Conservation (phyloP, 1,140 invertebrate genomes). For the Scaptomyza montana region DNA sequence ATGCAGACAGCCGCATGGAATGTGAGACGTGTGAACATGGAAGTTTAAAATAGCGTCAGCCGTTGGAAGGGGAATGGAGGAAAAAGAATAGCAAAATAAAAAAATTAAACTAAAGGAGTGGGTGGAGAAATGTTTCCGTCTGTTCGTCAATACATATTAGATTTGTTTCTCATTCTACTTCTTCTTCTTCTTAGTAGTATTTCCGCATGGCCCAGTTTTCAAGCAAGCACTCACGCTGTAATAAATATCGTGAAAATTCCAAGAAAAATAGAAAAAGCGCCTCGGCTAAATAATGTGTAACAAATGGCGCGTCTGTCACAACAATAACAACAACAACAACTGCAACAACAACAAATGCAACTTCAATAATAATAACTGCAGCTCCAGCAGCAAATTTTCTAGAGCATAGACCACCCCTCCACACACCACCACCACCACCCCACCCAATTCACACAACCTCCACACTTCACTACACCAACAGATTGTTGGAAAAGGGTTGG, state of each 20-base stretch:
- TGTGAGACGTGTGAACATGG: constrained; percentile 36
- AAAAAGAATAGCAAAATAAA: neutral
- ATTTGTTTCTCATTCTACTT: neutral
- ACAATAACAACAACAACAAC: constrained; percentile 44
- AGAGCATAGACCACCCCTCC: constrained; percentile 16
- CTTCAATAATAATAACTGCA: constrained; percentile 34
- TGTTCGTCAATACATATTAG: constrained; percentile 39
- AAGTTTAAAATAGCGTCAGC: constrained; percentile 29
- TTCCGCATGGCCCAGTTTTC: constrained; percentile 69
- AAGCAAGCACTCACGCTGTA: constrained; percentile 42
- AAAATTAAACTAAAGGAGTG: too few species aligned
- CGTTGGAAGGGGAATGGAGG: too few species aligned
- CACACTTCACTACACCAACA: constrained; percentile 13
- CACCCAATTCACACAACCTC: neutral
- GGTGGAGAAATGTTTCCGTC: constrained; percentile 25
- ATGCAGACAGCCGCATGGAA: constrained; percentile 13
- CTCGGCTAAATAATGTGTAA: constrained; percentile 73
- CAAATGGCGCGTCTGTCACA: constrained; percentile 74
- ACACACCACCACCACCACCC: neutral
- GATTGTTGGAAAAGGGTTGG: neutral
- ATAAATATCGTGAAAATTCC: constrained; percentile 66
- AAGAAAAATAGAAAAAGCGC: constrained; percentile 33
- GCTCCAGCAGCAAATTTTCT: constrained; percentile 33
- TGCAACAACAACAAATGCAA: constrained; percentile 25
- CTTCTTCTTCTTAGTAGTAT: constrained; percentile 50